A percentile compares a stretch with the other conserved stretches of the same genome.
Evolutionary conservation across 2,113 vertebrate species (phyloP).

Genomic region (Garra rufa): DNA sequence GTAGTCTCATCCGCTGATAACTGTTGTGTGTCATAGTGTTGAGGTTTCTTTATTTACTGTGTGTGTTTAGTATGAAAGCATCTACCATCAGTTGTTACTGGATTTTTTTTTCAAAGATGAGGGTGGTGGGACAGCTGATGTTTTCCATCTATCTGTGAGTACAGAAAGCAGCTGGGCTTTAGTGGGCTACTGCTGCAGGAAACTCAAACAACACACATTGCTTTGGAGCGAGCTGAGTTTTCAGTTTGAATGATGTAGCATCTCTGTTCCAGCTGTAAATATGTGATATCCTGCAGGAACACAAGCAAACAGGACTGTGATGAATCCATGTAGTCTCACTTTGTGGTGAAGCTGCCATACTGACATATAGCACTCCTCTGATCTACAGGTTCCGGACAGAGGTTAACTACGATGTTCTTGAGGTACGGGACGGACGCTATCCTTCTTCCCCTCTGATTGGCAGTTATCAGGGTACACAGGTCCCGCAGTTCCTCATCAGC

Average conservation of each 20-base stretch:
- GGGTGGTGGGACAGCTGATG: neutral
- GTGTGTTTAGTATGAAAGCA: neutral
- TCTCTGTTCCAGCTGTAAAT: neutral
- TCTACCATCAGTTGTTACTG: constrained; percentile 37
- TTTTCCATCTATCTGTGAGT: constrained; percentile 1
- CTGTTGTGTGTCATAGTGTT: neutral
- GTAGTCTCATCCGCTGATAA: neutral
- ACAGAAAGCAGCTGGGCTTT: constrained; percentile 33
- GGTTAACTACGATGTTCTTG: constrained; percentile 95
- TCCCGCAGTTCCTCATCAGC: constrained; percentile 98
- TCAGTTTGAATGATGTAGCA: constrained; percentile 23
- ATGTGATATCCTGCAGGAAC: constrained; percentile 18
- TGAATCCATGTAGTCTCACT: neutral
- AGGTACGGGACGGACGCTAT: constrained; percentile 92
- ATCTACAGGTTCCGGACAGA: constrained; percentile 91
- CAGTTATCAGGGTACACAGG: constrained; percentile 96
- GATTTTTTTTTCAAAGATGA: constrained; percentile 7
- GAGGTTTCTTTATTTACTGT: neutral
- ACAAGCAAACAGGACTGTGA: neutral
- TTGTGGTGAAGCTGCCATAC: constrained; percentile 12
- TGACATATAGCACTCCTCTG: neutral
- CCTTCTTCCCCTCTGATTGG: constrained; percentile 92
- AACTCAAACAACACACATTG: neutral
- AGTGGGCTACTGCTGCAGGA: neutral
- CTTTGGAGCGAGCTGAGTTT: neutral